These are phyloP conservation scores for Protobothrops flavoviridis DNA, from an alignment of 2,113 vertebrate genomes.

Conservation along the genomic window DNA sequence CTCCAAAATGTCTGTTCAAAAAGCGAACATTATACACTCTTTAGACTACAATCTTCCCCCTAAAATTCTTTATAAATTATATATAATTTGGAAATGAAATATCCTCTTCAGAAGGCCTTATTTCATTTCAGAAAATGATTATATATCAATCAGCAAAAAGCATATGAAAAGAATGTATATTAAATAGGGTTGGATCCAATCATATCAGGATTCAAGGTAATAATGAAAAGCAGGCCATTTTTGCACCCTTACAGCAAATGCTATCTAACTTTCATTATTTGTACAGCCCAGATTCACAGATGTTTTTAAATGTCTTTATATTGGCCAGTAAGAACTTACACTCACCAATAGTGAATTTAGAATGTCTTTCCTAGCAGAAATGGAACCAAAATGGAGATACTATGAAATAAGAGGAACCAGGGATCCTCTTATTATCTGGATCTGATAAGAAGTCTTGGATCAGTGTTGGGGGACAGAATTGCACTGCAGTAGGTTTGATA, in stretches of 20 bases:
- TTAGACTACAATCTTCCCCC: not conserved
- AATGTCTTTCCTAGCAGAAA: not conserved
- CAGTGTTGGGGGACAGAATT: not conserved
- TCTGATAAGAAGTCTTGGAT: not conserved
- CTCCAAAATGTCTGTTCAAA: constrained; percentile 25
- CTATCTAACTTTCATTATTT: not conserved
- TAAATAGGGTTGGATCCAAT: constrained; percentile 24
- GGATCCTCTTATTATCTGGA: not conserved
- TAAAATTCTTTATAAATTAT: constrained; percentile 35
- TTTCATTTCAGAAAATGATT: constrained; percentile 51
- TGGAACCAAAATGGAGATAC: not conserved
- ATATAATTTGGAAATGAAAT: constrained; percentile 45
- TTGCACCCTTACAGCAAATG: constrained; percentile 16
- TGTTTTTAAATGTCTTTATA: constrained; percentile 23
- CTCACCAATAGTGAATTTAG: not conserved
- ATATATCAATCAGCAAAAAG: constrained; percentile 37
- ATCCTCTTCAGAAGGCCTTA: constrained; percentile 1
- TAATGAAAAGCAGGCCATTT: not conserved
- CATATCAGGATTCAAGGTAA: constrained; percentile 28
- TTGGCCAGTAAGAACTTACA: not conserved
- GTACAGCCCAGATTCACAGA: not conserved
- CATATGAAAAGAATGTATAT: constrained; percentile 7
- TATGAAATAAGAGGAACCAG: not conserved
- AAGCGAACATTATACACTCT: not conserved
- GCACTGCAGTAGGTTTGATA: not conserved